phyloP scores from a whole-genome alignment of 2,888 invertebrate genomes.

The Lepidochitona cinerea region DNA sequence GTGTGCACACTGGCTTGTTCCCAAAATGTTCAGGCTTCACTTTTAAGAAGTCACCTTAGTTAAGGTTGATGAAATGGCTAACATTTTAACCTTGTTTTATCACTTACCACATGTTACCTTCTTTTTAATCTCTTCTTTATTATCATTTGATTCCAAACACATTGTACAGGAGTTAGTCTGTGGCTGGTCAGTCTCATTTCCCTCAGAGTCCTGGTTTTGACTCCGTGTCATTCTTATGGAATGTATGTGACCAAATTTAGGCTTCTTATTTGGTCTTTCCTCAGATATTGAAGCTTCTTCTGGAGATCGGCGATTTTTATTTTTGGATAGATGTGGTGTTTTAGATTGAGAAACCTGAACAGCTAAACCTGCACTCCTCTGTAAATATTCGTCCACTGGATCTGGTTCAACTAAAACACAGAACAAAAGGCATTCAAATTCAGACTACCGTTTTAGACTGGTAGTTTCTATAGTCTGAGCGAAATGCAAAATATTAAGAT shows the following conservation, averaged over 20 bases:
- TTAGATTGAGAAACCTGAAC: background rate
- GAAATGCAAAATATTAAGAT: background rate
- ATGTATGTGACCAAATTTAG: too few relatives aligned
- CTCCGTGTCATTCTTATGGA: background rate
- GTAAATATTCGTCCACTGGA: constrained; percentile 36
- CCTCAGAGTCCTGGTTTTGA: background rate
- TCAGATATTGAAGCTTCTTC: too few relatives aligned
- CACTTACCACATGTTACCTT: constrained; percentile 47
- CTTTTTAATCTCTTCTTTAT: constrained; percentile 29
- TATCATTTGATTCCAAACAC: background rate
- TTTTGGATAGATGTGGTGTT: too few relatives aligned
- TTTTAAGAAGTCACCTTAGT: too few relatives aligned
- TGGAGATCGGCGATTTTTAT: too few relatives aligned
- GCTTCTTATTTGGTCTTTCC: too few relatives aligned
- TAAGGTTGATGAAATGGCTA: too few relatives aligned
- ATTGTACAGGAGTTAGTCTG: background rate
- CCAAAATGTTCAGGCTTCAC: too few relatives aligned
- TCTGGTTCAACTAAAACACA: constrained; percentile 26
- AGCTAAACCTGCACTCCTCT: constrained; percentile 16
- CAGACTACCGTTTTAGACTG: background rate
- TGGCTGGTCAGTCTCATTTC: background rate
- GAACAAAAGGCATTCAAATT: background rate
- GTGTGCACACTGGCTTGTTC: too few relatives aligned
- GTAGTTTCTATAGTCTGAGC: background rate
- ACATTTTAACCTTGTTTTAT: too few relatives aligned